Percentiles rank a stretch among this genome's conserved stretches.
Conservation (phyloP, 2,888 invertebrate species). For the Pherbina coryleti region DNA sequence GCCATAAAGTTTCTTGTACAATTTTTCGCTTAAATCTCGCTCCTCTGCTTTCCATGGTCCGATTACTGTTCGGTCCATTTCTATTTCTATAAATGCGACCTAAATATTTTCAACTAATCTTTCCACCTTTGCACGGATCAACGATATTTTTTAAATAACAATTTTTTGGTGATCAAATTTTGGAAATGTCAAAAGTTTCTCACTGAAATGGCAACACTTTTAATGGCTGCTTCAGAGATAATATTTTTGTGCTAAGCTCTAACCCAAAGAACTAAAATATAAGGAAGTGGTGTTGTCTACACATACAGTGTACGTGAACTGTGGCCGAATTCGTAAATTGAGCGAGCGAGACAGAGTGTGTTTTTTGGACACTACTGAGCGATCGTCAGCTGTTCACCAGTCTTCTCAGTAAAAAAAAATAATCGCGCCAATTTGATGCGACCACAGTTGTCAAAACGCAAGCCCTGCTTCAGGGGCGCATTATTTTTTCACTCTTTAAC, state of each 20-base stretch:
- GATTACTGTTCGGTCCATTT: slow-evolving; percentile 64
- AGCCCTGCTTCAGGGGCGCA: too few relatives aligned
- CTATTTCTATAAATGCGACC: not conserved
- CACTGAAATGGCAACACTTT: not conserved
- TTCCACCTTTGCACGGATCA: not conserved
- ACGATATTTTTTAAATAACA: not conserved
- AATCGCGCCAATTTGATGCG: too few relatives aligned
- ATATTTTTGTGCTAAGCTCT: not conserved
- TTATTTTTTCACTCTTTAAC: too few relatives aligned
- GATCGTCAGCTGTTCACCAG: too few relatives aligned
- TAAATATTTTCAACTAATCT: not conserved
- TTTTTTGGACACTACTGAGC: too few relatives aligned
- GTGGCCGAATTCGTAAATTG: too few relatives aligned
- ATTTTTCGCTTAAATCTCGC: slow-evolving; percentile 61
- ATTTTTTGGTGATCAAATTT: not conserved
- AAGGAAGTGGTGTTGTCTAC: too few relatives aligned
- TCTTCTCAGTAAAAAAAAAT: too few relatives aligned
- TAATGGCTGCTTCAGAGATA: not conserved
- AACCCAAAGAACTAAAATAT: too few relatives aligned
- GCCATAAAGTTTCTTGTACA: slow-evolving; percentile 58
- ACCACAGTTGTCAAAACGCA: too few relatives aligned
- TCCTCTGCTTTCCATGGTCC: slow-evolving; percentile 66
- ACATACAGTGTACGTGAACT: too few relatives aligned
- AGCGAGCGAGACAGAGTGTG: too few relatives aligned
- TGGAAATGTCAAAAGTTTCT: not conserved